These are phyloP conservation scores for Pollenia griseotomentosa DNA, from an alignment of 2,888 invertebrate species.

Conservation along the genomic window DNA sequence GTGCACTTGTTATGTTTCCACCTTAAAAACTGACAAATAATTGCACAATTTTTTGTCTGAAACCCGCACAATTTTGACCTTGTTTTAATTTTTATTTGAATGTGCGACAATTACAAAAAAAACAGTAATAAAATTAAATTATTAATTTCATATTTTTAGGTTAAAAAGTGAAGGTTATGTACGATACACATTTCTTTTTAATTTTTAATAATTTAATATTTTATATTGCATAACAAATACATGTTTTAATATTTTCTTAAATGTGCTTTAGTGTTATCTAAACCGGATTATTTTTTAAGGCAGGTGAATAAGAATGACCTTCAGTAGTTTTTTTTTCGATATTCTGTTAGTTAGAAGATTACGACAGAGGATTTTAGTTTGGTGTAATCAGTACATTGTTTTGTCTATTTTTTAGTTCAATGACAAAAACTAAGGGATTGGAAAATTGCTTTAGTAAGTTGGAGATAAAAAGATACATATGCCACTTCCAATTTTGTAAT, in stretches of 20 bases:
- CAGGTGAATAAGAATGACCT: conserved; percentile 40
- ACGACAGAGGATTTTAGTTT: not conserved
- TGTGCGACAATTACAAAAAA: conserved; percentile 4
- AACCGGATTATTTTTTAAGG: not conserved
- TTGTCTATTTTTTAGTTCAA: too few species aligned
- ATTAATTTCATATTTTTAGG: conserved; percentile 61
- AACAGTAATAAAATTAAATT: conserved; percentile 34
- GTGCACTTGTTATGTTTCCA: conserved; percentile 54
- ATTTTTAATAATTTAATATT: conserved; percentile 44
- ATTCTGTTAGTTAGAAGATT: conserved; percentile 1
- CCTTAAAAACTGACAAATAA: not conserved
- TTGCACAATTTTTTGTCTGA: conserved; percentile 27
- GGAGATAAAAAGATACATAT: too few species aligned
- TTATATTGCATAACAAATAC: not conserved
- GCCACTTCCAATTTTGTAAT: too few species aligned
- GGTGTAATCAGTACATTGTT: not conserved
- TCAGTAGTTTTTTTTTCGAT: not conserved
- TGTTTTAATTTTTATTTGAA: conserved; percentile 47
- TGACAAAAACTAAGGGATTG: too few species aligned
- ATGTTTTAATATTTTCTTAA: conserved; percentile 26
- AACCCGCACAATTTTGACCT: conserved; percentile 50
- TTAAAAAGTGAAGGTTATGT: conserved; percentile 59
- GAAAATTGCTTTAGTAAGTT: too few species aligned
- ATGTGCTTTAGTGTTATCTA: not conserved
- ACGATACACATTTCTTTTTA: conserved; percentile 6